Base-by-base conservation (phyloP, 2,797 vertebrate genomes). In the Cuniculus paca region DNA sequence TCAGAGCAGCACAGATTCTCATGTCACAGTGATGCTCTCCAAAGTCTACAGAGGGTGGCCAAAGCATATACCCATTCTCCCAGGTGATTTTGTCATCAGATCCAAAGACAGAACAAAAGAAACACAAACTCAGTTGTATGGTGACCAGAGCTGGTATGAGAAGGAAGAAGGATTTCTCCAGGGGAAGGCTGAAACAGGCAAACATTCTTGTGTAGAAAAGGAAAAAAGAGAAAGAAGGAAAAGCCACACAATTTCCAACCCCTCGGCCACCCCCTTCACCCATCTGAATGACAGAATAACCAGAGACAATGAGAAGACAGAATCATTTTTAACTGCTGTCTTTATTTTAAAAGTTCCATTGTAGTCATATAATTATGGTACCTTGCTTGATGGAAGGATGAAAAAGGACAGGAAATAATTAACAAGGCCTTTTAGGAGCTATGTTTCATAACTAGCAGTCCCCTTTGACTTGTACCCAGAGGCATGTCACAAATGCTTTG, bases 281-380 rank as follows among this genome's bases (percentile, higher is more conserved):
- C 16, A 42, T 16, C 75, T 54, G 77, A 88, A 45, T 78, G 92
- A 88, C 90, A 97, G 88, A 90, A 34, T 56, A 93, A 34, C 36
- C 74, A 19, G 78, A 95, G 92, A 96, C 94, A 95, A 86, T 68
- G 75, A 93, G 60, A 91, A 96, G 24, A 56, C 48, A 87, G 84
- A 68, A 89, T 79, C 42, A 81, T 60, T 94, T 94, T 95, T 88
- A 94, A 90, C 92, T 48, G 36, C 83, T 74, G 17, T 65, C 94
- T 97, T 95, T 86, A 88, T 87, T 97, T 93, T 95, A 87, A 96
- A 95, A 96, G 91, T 94, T 85, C 68, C 80, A 31, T 81, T 75
- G 28, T 87, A 94, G 91, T 95, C 91, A 70, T 56, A 77, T 81
- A 89, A 93, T 95, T 79, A 95, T 13, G 28, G 54, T 93, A 60